A percentile compares a stretch with the other conserved stretches of the same genome.
phyloP scores from a whole-genome alignment of 2,113 vertebrate genomes.

The Echinops telfairi region DNA sequence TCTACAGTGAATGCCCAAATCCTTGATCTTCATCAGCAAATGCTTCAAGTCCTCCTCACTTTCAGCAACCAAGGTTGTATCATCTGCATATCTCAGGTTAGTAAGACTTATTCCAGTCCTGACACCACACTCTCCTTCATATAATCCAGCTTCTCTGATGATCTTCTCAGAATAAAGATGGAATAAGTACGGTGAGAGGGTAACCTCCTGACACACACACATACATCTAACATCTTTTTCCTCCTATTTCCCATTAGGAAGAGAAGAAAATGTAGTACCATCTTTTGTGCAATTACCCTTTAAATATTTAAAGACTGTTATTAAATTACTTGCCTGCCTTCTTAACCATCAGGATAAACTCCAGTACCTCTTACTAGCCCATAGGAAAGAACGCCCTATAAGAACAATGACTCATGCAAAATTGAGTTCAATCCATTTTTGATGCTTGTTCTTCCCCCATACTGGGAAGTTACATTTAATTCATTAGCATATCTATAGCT shows the following conservation, averaged over 20 bases:
- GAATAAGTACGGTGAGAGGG: too few relatives aligned
- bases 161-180: too few relatives aligned
- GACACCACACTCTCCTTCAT: too few relatives aligned
- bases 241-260: constrained; percentile 18
- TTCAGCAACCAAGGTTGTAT: too few relatives aligned
- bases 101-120: too few relatives aligned
- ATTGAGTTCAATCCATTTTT: neutral
- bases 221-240: neutral
- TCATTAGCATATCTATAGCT: constrained; percentile 19
- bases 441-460: constrained; percentile 38
- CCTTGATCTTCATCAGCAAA: too few relatives aligned
- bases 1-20: too few relatives aligned
- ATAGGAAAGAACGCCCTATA: neutral
- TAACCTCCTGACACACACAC: too few relatives aligned
- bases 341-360: constrained; percentile 50
- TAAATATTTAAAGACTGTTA: constrained; percentile 39
- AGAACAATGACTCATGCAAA: neutral
- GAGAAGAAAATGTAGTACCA: neutral
- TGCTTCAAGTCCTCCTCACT: too few relatives aligned
- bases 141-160: too few relatives aligned
- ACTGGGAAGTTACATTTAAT: constrained; percentile 9
- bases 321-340: constrained; percentile 34
- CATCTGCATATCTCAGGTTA: too few relatives aligned
- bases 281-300: constrained; percentile 31
- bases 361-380: neutral